phyloP scores from a whole-genome alignment of 2,888 invertebrate genomes.

The Acronicta alni region DNA sequence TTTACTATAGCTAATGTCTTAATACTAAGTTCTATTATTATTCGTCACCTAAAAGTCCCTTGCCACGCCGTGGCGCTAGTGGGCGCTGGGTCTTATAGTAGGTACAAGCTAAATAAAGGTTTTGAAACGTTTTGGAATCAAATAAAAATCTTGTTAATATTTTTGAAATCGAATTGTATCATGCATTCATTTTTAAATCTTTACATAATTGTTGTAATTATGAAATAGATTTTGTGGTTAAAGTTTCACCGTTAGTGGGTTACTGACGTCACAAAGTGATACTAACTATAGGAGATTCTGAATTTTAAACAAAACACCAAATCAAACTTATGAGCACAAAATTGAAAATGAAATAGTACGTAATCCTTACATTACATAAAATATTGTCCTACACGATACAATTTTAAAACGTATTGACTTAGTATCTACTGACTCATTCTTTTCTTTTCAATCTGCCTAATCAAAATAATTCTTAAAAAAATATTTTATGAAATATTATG shows the following conservation, averaged over 20 bases:
- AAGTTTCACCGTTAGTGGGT: slow-evolving; percentile 38
- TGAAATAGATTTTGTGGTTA: slow-evolving; percentile 29
- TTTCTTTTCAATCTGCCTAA: slow-evolving; percentile 44
- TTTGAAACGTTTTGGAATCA: slow-evolving; percentile 29
- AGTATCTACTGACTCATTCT: slow-evolving; percentile 16
- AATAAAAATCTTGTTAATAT: slow-evolving; percentile 15
- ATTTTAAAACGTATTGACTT: slow-evolving; percentile 35
- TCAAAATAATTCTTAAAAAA: slow-evolving; percentile 26
- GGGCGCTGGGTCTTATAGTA: too few relatives aligned
- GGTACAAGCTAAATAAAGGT: slow-evolving; percentile 5
- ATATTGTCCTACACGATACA: slow-evolving; percentile 40
- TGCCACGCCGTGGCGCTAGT: too few relatives aligned
- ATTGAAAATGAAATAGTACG: slow-evolving; percentile 33
- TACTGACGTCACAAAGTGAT: slow-evolving; percentile 51
- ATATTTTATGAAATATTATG: slow-evolving; percentile 28
- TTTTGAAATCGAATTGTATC: slow-evolving; percentile 20
- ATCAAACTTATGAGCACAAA: slow-evolving; percentile 34
- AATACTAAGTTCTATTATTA: too few relatives aligned
- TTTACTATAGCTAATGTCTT: too few relatives aligned
- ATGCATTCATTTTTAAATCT: slow-evolving; percentile 27
- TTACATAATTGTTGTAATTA: slow-evolving; percentile 32
- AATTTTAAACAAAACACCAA: slow-evolving; percentile 44
- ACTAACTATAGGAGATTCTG: slow-evolving; percentile 40
- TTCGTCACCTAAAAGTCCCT: too few relatives aligned
- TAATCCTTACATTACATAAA: slow-evolving; percentile 25